These are phyloP conservation scores for Malurus splendens DNA, from an alignment of 2,797 vertebrate species.

Conservation along the genomic window DNA sequence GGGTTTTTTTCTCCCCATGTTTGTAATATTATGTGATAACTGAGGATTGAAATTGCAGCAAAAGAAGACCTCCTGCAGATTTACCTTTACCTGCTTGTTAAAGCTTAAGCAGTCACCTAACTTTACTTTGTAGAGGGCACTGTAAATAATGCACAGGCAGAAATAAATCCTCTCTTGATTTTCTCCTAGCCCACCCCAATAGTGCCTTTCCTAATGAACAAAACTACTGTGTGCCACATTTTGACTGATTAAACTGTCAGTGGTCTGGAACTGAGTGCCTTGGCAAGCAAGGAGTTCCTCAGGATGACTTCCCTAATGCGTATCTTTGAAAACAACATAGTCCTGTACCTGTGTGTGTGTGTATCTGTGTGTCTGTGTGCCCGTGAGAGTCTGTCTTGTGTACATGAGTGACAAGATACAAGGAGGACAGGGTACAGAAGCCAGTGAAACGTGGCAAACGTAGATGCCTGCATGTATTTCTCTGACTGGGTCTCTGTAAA, in stretches of 20 bases:
- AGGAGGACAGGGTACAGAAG: background rate
- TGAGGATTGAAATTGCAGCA: background rate
- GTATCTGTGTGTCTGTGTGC: background rate
- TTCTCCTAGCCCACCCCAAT: background rate
- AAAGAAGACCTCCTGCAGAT: background rate
- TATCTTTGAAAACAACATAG: background rate
- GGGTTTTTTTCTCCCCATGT: background rate
- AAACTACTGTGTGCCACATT: background rate
- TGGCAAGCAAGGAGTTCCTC: background rate
- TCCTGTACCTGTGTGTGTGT: background rate
- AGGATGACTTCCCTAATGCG: background rate
- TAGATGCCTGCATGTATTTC: background rate
- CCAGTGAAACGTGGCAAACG: conserved; percentile 19
- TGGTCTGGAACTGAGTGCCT: background rate
- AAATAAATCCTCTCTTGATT: background rate
- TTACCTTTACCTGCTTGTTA: conserved; percentile 6
- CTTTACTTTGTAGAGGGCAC: conserved; percentile 51
- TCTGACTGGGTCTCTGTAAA: background rate
- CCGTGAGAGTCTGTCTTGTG: background rate
- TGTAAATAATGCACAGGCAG: conserved; percentile 33
- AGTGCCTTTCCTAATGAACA: background rate
- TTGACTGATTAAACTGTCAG: background rate
- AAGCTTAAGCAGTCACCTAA: conserved; percentile 47
- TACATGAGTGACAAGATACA: background rate
- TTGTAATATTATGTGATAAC: background rate